Base-by-base conservation (phyloP, 2,113 vertebrate genomes). In the Canis aureus region DNA sequence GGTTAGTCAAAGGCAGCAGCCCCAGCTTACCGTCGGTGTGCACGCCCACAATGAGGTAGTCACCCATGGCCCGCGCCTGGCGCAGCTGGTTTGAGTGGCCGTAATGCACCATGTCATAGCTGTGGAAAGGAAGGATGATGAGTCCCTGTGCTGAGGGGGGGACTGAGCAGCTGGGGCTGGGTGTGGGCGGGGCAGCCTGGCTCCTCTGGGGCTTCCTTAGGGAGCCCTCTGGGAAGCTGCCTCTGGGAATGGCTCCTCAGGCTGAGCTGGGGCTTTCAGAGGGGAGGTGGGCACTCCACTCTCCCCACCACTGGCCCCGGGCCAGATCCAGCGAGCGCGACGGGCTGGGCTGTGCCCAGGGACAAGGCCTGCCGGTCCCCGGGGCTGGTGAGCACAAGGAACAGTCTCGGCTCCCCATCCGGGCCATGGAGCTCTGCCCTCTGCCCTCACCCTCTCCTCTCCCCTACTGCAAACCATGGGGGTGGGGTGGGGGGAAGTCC, bases 61-160 rank as follows among this genome's bases (percentile, higher is more conserved):
- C 99, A 0, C 99, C 99, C 99, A 99, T 99, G 97, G 99, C 99
- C 97, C 99, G 99, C 0, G 99, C 99, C 98, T 99, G 99, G 86
- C 99, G 99, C 89, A 99, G 99, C 98, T 99, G 99, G 99, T 99
- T 99, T 2, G 99, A 99, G 98, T 99, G 99, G 8, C 99, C 99
- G 20, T 99, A 99, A 98, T 99, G 99, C 35, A 99, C 99, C 99
- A 99, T 99, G 99, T 99, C 99, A 49, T 99, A 99, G 98, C 99
- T 99, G 98, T 11, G 97, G 96, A 88, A 95, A 97, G 97, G 71
- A 76, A 78, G 43, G 64, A 38, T 0, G 1, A 35, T 97, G 55
- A 98, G 92, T 1, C 23, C 1, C 53, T 1, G 20, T 43, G 25
- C 59, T 0, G 3, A 59, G 11, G n/a, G 13, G 0, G 1, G 62